Evolutionary conservation across 2,888 invertebrate species (phyloP).

Genomic region (Hoplodrina ambigua): DNA sequence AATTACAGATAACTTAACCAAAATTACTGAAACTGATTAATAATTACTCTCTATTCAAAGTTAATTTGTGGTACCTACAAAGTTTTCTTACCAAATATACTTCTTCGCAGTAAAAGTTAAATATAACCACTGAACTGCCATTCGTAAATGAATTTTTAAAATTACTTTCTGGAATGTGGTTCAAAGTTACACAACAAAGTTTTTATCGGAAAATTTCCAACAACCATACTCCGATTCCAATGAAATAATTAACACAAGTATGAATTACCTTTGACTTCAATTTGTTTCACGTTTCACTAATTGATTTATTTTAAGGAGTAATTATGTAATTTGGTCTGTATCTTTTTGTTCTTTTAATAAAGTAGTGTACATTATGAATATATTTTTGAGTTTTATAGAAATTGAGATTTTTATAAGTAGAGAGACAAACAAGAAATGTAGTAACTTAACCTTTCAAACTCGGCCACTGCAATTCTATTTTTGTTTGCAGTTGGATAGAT

Average conservation of each 20-base stretch:
- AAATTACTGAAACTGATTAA: not conserved
- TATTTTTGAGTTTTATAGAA: too few species aligned
- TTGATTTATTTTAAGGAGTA: constrained; percentile 21
- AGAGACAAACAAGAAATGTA: too few species aligned
- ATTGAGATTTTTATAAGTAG: too few species aligned
- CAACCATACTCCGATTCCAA: not conserved
- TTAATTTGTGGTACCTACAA: constrained; percentile 10
- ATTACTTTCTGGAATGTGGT: constrained; percentile 21
- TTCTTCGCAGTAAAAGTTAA: constrained; percentile 9
- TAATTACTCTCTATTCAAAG: not conserved
- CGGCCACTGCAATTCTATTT: too few species aligned
- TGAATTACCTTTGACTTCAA: constrained; percentile 16
- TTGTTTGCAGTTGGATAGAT: too few species aligned
- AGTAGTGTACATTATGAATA: too few species aligned
- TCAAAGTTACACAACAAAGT: constrained; percentile 8
- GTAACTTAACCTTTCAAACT: too few species aligned
- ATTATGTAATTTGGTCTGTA: not conserved
- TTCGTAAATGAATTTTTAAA: constrained; percentile 28
- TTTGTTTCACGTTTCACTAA: constrained; percentile 18
- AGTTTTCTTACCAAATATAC: constrained; percentile 9
- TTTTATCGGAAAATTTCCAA: constrained; percentile 13
- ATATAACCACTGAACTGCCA: constrained; percentile 1
- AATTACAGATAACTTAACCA: too few species aligned
- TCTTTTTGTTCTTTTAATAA: not conserved
- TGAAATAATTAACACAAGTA: constrained; percentile 29